phyloP scores from a whole-genome alignment of 2,797 vertebrate species.

The Mus caroli region DNA sequence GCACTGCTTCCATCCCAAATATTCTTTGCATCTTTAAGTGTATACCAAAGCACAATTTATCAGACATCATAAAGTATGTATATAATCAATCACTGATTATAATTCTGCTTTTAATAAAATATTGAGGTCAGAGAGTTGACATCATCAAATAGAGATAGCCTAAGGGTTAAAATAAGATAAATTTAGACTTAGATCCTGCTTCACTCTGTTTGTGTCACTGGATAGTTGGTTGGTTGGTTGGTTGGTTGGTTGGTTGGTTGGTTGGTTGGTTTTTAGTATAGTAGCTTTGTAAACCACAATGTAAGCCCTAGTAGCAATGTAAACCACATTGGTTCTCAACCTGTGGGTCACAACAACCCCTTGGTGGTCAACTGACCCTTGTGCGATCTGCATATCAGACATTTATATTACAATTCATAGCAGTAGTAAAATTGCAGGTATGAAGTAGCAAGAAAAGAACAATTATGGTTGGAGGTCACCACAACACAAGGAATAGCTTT shows the following conservation, averaged over 20 bases:
- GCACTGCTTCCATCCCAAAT: background rate
- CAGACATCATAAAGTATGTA: background rate
- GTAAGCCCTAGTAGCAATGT: too few relatives aligned
- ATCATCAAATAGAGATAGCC: conserved; percentile 31
- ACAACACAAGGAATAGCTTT: background rate
- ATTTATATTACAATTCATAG: background rate
- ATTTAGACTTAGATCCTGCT: background rate
- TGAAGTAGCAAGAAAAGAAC: background rate
- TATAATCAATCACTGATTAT: background rate
- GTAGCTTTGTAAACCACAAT: background rate
- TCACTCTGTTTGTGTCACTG: background rate
- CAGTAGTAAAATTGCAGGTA: background rate
- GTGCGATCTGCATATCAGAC: background rate
- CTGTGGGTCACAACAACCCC: background rate
- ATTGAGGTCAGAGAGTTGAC: background rate
- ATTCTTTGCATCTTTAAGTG: background rate
- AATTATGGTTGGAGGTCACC: background rate
- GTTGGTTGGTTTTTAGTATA: background rate
- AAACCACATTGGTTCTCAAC: background rate
- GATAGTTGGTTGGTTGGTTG: background rate
- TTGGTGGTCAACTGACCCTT: background rate
- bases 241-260: background rate
- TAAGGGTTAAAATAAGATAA: background rate
- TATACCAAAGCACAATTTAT: background rate
- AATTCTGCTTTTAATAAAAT: background rate